Conservation (phyloP, 1,140 invertebrate species). For the Cydia splendana region DNA sequence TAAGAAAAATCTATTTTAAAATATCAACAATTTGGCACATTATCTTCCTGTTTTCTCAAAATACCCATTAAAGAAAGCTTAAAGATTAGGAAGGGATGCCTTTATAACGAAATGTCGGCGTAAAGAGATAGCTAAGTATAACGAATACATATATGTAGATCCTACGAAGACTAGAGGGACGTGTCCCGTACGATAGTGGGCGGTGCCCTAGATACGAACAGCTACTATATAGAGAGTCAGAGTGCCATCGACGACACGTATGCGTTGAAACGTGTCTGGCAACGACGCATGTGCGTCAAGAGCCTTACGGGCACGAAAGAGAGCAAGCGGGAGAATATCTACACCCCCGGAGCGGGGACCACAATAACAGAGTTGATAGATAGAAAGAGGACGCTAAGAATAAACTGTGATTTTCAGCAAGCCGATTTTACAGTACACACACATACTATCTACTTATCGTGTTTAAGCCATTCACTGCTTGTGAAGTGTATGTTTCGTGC, state of each 20-base stretch:
- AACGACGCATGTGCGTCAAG: background rate
- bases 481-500: no score
- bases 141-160: conserved; percentile 39
- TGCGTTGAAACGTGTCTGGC: background rate
- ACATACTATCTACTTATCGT: no score
- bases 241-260: background rate
- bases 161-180: conserved; percentile 58
- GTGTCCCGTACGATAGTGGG: conserved; percentile 27
- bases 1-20: conserved; percentile 62
- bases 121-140: conserved; percentile 36
- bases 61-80: conserved; percentile 45
- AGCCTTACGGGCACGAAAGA: background rate
- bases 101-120: conserved; percentile 15
- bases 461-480: no score
- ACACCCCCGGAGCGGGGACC: background rate
- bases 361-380: no score
- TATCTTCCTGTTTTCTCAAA: conserved; percentile 53
- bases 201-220: conserved; percentile 18
- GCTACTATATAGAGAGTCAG: conserved; percentile 9
- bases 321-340: background rate
- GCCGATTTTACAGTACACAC: no score
- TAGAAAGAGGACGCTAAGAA: no score
- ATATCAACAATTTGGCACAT: conserved; percentile 72
- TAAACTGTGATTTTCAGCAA: no score
- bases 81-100: conserved; percentile 31